Percentiles rank a stretch among this genome's conserved stretches.
Evolutionary conservation across 1,140 invertebrate species (phyloP).

Genomic region (Trichonephila clavipes): DNA sequence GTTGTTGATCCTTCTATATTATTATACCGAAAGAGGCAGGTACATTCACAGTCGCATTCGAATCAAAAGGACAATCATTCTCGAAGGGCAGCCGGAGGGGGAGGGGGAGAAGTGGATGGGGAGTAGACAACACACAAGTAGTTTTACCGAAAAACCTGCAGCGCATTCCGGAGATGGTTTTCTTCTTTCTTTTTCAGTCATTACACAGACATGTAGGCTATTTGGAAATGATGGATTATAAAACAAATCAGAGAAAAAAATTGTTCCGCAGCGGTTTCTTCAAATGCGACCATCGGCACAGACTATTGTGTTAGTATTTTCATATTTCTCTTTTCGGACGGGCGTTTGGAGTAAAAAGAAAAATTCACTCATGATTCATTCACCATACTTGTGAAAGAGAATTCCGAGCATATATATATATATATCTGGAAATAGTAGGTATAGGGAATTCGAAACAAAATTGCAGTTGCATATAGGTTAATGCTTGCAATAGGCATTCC

Average conservation of each 20-base stretch:
- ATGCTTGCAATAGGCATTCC: too few species aligned
- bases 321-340: not conserved
- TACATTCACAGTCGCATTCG: slow-evolving; percentile 20
- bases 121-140: not conserved
- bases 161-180: slow-evolving; percentile 32
- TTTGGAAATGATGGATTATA: slow-evolving; percentile 49
- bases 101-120: not conserved
- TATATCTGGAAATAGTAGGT: not conserved
- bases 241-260: slow-evolving; percentile 27
- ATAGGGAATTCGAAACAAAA: too few species aligned
- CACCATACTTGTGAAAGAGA: not conserved
- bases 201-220: slow-evolving; percentile 42
- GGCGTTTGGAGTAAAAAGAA: not conserved
- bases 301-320: slow-evolving; percentile 16
- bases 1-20: slow-evolving; percentile 3
- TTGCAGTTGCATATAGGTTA: too few species aligned
- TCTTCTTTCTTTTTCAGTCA: slow-evolving; percentile 40
- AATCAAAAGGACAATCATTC: slow-evolving; percentile 39
- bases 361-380: not conserved
- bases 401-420: not conserved
- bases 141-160: slow-evolving; percentile 15
- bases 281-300: not conserved
- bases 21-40: not conserved
- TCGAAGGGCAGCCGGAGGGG: slow-evolving; percentile 1
- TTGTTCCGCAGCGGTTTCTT: not conserved